Evolutionary conservation across 2,888 invertebrate genomes (phyloP).

Genomic region (Therioaphis trifolii): DNA sequence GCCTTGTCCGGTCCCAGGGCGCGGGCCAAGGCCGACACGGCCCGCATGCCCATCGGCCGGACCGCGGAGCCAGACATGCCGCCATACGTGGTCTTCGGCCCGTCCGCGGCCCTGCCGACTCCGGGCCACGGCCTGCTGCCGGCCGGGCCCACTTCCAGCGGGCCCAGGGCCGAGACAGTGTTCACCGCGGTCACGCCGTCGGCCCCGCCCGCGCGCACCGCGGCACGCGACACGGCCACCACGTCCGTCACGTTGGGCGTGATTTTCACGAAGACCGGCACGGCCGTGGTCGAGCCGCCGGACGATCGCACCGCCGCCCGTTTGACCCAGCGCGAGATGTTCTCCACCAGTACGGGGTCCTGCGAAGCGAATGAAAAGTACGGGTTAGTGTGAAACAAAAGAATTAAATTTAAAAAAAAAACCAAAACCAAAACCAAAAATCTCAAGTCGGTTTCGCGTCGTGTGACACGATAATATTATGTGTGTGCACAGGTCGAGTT

Average conservation of each 20-base stretch:
- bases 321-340: constrained; percentile 92
- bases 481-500: too few relatives aligned
- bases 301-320: constrained; percentile 75
- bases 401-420: too few relatives aligned
- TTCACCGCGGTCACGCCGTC: constrained; percentile 97
- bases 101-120: constrained; percentile 73
- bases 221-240: constrained; percentile 87
- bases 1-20: constrained; percentile 73
- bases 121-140: constrained; percentile 92
- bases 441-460: too few relatives aligned
- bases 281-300: constrained; percentile 67
- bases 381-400: too few relatives aligned
- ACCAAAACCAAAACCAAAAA: too few relatives aligned
- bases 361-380: constrained; percentile 68
- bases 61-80: constrained; percentile 95
- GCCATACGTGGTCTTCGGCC: constrained; percentile 85
- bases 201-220: constrained; percentile 81
- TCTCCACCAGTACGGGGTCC: constrained; percentile 87
- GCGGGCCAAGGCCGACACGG: constrained; percentile 88
- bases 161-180: constrained; percentile 95
- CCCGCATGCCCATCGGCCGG: constrained; percentile 90
- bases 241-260: constrained; percentile 98
- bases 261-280: constrained; percentile 96
- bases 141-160: constrained; percentile 76
- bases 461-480: too few relatives aligned